These are phyloP conservation scores for Dinocampus coccinellae DNA, from an alignment of 2,888 invertebrate species.

Conservation along the genomic window DNA sequence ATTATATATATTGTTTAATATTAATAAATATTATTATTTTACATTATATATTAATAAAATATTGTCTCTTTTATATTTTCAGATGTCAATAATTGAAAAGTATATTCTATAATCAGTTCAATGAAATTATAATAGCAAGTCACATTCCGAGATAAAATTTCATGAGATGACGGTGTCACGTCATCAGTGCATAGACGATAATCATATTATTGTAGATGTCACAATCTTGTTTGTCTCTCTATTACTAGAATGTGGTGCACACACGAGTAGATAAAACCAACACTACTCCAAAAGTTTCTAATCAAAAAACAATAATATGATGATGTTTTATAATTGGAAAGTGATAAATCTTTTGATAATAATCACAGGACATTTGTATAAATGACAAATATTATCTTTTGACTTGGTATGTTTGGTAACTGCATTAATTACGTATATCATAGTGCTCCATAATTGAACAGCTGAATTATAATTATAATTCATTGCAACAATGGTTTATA, in stretches of 20 bases:
- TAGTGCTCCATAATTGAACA: background rate
- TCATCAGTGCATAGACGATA: background rate
- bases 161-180: background rate
- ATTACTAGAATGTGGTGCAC: too few species aligned
- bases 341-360: background rate
- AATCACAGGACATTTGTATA: background rate
- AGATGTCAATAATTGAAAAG: background rate
- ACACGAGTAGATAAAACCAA: too few species aligned
- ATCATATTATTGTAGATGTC: too few species aligned
- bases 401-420: background rate
- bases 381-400: background rate
- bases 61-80: too few species aligned
- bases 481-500: background rate
- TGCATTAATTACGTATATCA: background rate
- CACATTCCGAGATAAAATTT: background rate
- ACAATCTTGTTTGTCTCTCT: too few species aligned
- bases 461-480: background rate
- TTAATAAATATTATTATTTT: too few species aligned
- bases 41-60: too few species aligned
- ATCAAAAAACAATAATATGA: too few species aligned
- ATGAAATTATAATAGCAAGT: background rate
- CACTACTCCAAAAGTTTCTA: too few species aligned
- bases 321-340: too few species aligned
- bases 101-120: too few species aligned
- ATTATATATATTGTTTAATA: too few species aligned